These are phyloP conservation scores for Arctopsyche grandis DNA, from an alignment of 1,140 invertebrate genomes.

Conservation along the genomic window DNA sequence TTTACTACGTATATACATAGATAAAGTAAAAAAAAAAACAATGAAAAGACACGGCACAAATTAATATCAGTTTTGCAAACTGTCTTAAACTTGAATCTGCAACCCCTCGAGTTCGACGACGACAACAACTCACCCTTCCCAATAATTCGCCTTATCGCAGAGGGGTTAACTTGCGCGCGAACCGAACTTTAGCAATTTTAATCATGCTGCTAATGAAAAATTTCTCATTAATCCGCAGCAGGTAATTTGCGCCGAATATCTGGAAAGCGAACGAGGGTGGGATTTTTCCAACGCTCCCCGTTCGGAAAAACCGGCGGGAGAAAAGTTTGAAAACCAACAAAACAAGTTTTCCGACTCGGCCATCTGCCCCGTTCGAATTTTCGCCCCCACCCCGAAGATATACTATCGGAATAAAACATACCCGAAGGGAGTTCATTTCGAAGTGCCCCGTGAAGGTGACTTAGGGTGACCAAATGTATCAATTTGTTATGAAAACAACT, in stretches of 20 bases:
- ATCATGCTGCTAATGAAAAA: conserved; percentile 31
- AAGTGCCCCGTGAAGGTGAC: too few relatives aligned
- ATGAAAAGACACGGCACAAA: background rate
- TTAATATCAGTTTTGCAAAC: conserved; percentile 31
- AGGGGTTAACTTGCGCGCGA: background rate
- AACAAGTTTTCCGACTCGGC: conserved; percentile 27
- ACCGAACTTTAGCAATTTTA: conserved; percentile 34
- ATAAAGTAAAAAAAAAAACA: background rate
- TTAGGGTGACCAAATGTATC: too few relatives aligned
- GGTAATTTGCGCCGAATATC: conserved; percentile 17
- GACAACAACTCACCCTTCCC: background rate
- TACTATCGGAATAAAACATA: too few relatives aligned
- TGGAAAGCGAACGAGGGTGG: too few relatives aligned
- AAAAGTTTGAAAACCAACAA: conserved; percentile 10
- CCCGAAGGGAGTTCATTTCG: too few relatives aligned
- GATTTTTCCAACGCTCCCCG: too few relatives aligned
- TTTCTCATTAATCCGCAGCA: conserved; percentile 25
- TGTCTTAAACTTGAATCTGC: conserved; percentile 6
- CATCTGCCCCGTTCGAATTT: conserved; percentile 8
- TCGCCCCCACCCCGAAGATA: background rate
- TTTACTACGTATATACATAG: background rate
- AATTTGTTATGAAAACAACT: too few relatives aligned
- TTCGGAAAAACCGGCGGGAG: background rate
- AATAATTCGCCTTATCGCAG: background rate
- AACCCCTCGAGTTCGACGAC: background rate